Evolutionary conservation across 64 coral and sea anemone genomes (phyloP).

Genomic region (Montipora efflorescens): DNA sequence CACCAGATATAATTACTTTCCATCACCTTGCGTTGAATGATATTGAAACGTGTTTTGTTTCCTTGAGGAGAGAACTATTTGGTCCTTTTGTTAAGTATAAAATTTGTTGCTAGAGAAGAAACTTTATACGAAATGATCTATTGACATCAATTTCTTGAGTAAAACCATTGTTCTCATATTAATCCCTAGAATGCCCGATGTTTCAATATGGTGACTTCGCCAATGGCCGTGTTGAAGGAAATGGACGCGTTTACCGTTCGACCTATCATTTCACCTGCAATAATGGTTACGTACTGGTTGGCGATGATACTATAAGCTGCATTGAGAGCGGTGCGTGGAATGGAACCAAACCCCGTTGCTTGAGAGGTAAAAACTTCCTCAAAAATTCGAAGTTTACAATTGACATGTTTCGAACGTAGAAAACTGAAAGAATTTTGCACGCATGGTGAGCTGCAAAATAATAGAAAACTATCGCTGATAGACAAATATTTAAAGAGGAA

Average conservation of each 20-base stretch:
- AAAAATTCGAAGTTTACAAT: background rate
- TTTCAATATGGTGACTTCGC: background rate
- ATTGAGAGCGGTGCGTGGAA: constrained; percentile 44
- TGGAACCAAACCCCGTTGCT: constrained; percentile 24
- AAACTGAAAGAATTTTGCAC: too few relatives aligned
- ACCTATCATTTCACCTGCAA: constrained; percentile 38
- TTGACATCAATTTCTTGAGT: too few relatives aligned
- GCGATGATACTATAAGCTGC: constrained; percentile 15
- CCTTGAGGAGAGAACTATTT: too few relatives aligned
- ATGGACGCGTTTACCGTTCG: constrained; percentile 24
- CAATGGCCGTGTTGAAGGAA: constrained; percentile 18
- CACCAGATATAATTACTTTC: too few relatives aligned
- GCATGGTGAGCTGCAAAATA: too few relatives aligned
- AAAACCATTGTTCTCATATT: background rate
- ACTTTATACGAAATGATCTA: too few relatives aligned
- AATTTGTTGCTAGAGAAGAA: too few relatives aligned
- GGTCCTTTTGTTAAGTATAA: too few relatives aligned
- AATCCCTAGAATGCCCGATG: background rate
- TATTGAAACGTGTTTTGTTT: too few relatives aligned
- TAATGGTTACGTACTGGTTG: background rate
- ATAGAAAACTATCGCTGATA: too few relatives aligned
- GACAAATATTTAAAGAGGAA: too few relatives aligned
- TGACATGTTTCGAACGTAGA: background rate
- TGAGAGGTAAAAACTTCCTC: background rate
- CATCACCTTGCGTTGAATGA: too few relatives aligned